Base-by-base conservation (phyloP, 2,113 vertebrate genomes). In the Arizona elegans region DNA sequence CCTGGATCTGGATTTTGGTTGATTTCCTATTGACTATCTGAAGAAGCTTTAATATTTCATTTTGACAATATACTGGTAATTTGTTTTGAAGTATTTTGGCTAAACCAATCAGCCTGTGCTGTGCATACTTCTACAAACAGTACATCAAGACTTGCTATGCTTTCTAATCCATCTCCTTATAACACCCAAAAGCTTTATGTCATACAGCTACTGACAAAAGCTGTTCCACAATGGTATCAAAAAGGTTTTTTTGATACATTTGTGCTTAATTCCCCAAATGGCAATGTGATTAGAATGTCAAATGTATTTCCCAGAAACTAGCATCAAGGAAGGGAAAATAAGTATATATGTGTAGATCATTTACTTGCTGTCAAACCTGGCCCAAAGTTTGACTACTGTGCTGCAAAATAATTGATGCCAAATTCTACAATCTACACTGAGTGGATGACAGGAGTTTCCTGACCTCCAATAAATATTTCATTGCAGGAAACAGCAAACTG, bases 341-440 rank as follows among this genome's bases (percentile, higher is more conserved):
- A 87, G 90, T 59, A 55, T 19, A 47, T 58, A 33, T 89, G 89
- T 81, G 92, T 12, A 92, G 89, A 91, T 95, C 92, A 92, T 86
- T 89, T 93, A 58, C 75, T 53, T 50, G 58, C 75, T 93, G 81
- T 94, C 87, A 55, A 90, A 58, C 47, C 90, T 95, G 92, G 95
- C 87, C 53, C 54, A 38, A 81, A 17, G 85, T 92, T 94, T 94
- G 94, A 47, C 86, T 92, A 81, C 86, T 59, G 86, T 62, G 75
- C 1, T 85, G 94, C 86, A 58, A 96, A 86, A 95, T 96, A 55
- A 93, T 92, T 92, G 89, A 94, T 92, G 33, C 91, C 65, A n/a
- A 12, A 11, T 90, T 92, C 89, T 89, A 5, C 33, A 90, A 92
- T 87, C 75, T 70, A 70, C 55, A 38, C 0, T 47, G 0, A 92